These are phyloP conservation scores for Stramonita haemastoma DNA, from an alignment of 2,888 invertebrate genomes.

Conservation along the genomic window DNA sequence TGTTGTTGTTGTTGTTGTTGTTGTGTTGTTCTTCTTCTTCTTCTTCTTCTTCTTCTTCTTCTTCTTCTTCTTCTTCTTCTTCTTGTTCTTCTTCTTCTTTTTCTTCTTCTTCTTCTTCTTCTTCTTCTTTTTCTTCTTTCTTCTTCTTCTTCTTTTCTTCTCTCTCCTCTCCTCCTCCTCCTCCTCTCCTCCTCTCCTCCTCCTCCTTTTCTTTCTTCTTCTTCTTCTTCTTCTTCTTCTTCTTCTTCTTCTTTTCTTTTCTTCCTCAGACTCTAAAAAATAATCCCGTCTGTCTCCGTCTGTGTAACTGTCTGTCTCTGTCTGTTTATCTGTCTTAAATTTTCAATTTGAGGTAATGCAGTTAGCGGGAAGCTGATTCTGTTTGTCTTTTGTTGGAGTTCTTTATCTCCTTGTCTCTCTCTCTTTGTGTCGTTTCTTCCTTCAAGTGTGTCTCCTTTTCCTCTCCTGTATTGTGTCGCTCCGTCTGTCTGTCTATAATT, in stretches of 20 bases:
- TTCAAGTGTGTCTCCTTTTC: background rate
- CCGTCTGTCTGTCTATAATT: background rate
- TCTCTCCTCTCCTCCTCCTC: background rate
- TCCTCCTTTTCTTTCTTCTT: background rate
- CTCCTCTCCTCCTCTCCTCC: background rate
- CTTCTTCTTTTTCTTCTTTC: background rate
- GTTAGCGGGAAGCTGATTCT: background rate
- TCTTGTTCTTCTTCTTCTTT: too few species aligned
- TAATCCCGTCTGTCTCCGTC: background rate
- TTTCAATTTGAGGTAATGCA: too few species aligned
- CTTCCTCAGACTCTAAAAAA: background rate
- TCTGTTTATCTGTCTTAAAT: conserved; percentile 10
- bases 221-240: background rate
- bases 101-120: too few species aligned
- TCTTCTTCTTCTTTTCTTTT: background rate
- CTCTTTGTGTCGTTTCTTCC: background rate
- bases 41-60: too few species aligned
- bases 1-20: too few species aligned
- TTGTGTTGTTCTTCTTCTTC: too few species aligned
- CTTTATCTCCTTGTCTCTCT: background rate
- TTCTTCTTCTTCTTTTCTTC: background rate
- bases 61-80: too few species aligned
- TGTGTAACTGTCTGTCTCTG: conserved; percentile 12
- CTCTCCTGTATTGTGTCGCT: background rate
- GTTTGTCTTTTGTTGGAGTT: background rate